phyloP scores from a whole-genome alignment of 2,888 invertebrate species.

The Galerucella nymphaeae region DNA sequence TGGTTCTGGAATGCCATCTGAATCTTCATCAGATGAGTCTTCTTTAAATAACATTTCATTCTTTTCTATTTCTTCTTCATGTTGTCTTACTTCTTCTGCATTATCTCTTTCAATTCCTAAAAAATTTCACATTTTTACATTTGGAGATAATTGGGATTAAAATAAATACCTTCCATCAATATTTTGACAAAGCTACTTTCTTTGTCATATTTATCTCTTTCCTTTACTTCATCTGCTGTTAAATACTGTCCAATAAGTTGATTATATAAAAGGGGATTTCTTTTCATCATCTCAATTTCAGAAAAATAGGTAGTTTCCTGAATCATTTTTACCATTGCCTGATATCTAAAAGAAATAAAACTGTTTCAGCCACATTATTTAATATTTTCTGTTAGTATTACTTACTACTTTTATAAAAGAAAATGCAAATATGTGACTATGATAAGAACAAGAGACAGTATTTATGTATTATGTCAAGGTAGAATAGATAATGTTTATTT shows the following conservation, averaged over 20 bases:
- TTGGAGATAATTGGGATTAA: neutral
- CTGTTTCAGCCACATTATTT: no score
- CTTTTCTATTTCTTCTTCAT: conserved; percentile 72
- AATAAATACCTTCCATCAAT: conserved; percentile 74
- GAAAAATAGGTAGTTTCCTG: conserved; percentile 83
- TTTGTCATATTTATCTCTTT: conserved; percentile 69
- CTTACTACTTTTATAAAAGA: no score
- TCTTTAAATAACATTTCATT: conserved; percentile 63
- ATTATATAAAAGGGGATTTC: conserved; percentile 91
- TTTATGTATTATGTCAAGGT: no score
- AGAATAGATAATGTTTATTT: no score
- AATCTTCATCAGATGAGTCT: conserved; percentile 40
- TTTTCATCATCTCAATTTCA: conserved; percentile 92
- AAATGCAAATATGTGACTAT: no score
- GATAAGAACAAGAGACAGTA: no score
- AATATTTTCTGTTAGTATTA: no score
- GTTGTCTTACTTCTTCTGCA: conserved; percentile 71
- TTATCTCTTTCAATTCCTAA: conserved; percentile 75
- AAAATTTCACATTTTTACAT: neutral
- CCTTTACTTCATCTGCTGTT: conserved; percentile 78
- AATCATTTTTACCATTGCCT: conserved; percentile 81
- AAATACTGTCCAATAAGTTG: conserved; percentile 89
- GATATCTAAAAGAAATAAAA: conserved; percentile 68
- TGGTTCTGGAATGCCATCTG: conserved; percentile 43
- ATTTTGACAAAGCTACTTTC: conserved; percentile 78